Evolutionary conservation across 2,113 vertebrate genomes (phyloP).

Genomic region (Theristicus caerulescens): DNA sequence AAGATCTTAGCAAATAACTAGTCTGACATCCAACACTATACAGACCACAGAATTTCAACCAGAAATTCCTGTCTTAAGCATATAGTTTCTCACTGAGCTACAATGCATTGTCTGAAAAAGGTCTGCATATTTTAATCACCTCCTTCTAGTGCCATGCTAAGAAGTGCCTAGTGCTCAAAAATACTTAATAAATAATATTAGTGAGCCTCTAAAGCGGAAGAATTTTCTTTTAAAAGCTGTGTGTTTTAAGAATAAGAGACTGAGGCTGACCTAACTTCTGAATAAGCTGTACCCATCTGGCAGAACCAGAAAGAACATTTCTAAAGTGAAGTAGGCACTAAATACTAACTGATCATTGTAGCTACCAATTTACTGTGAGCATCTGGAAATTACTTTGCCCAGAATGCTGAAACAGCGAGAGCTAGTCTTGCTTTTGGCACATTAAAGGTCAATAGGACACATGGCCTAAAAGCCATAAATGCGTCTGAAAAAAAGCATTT

Average conservation of each 20-base stretch:
- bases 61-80: background rate
- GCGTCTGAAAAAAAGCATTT: background rate
- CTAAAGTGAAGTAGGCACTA: background rate
- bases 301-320: background rate
- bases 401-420: background rate
- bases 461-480: background rate
- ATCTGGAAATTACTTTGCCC: background rate
- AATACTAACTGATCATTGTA: background rate
- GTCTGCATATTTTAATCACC: background rate
- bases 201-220: background rate
- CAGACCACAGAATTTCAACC: background rate
- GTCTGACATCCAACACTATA: background rate
- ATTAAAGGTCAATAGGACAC: background rate
- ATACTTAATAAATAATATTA: background rate
- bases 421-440: background rate
- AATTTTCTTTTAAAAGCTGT: background rate
- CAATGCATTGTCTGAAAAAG: background rate
- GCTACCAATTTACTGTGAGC: background rate
- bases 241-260: background rate
- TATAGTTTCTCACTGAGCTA: background rate
- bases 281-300: background rate
- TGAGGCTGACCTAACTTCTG: background rate
- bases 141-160: background rate
- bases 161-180: background rate
- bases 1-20: background rate